Evolutionary conservation across 2,888 invertebrate species (phyloP), one percentile per base, ranked within the genome.

Genomic region (Dascillus cervinus): DNA sequence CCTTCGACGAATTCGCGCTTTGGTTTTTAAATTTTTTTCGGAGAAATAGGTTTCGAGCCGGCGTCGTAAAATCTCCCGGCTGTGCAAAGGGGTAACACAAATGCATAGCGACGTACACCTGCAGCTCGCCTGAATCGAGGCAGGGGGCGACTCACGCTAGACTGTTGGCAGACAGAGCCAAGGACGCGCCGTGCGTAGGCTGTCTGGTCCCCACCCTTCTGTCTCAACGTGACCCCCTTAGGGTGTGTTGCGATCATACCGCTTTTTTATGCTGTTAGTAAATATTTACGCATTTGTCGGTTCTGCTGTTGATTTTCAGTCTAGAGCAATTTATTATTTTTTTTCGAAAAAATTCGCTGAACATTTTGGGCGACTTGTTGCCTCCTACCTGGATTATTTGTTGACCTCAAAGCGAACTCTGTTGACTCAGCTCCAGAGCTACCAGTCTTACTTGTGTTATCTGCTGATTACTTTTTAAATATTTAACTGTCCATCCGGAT

Each of bases 121-220:
- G 17, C 17, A 17, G 17, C 5, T 8, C 17, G 17, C 17, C 27
- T n/a, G 31, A 11, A 28, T 28, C 34, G 30, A 33, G 38, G 47
- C 49, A 46, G 44, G 43, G 46, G 50, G 46, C 46, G 47, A 50
- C 48, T 39, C 35, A 29, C 36, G 46, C 49, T 46, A 53, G 53
- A 53, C 53, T 49, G 48, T 45, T 49, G 49, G 50, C 50, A 53
- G 53, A 53, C 53, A 45, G 46, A 40, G 38, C 47, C 53, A 52
- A 53, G 53, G 53, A 47, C 53, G 53, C 44, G 45, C 33, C 49
- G 50, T 46, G 47, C 47, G 52, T 47, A 51, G 50, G 49, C 50
- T 41, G 47, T 43, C 45, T 47, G 47, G 45, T 40, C 39, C 37
- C 45, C 39, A 34, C 34, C 38, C 37, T 38, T 32, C 27, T 34